Evolutionary conservation across 2,113 vertebrate species (phyloP).

Genomic region (Pseudorhombus dupliciocellatus): DNA sequence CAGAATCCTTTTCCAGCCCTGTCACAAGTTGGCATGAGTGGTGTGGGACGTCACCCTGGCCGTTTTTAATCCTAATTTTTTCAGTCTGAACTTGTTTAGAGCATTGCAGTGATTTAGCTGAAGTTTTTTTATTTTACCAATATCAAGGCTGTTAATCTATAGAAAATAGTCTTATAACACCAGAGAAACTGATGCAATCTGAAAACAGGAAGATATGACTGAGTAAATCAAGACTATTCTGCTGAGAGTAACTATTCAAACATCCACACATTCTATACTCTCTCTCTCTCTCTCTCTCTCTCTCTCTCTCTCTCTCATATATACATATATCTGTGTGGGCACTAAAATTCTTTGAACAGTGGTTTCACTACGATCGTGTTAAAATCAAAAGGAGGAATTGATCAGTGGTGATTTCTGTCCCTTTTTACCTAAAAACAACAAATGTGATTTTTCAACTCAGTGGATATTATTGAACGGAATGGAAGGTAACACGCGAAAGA

Average conservation of each 20-base stretch:
- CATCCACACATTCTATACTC: conserved; percentile 4
- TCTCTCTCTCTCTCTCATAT: no score
- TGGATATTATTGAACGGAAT: background rate
- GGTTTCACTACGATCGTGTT: background rate
- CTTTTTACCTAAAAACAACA: background rate
- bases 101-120: background rate
- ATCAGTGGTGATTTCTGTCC: background rate
- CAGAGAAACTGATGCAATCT: conserved; percentile 7
- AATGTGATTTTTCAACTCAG: background rate
- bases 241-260: conserved; percentile 2
- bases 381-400: background rate
- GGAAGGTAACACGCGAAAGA: no score
- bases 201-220: conserved; percentile 14
- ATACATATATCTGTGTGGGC: no score
- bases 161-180: conserved; percentile 2
- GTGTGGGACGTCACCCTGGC: no score
- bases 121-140: conserved; percentile 1
- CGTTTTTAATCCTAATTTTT: no score
- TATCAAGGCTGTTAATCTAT: conserved; percentile 9
- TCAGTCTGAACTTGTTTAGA: background rate
- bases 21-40: no score
- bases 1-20: background rate
- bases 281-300: no score
- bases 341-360: background rate
- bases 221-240: background rate